phyloP scores from a whole-genome alignment of 2,797 vertebrate species.

The Channallabes apus region DNA sequence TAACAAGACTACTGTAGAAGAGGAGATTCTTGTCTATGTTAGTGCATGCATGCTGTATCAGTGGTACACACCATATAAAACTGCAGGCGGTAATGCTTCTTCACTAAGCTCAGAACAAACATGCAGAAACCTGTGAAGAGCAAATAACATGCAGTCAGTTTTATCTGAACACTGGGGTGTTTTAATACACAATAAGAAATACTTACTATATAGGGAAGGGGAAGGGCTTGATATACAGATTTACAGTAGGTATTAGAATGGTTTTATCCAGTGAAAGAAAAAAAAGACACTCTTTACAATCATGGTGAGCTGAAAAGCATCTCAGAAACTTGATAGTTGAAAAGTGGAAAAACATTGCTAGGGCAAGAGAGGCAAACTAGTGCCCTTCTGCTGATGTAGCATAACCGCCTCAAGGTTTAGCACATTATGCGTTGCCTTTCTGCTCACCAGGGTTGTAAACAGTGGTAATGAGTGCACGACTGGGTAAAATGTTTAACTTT shows the following conservation, averaged over 20 bases:
- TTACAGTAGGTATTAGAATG: background rate
- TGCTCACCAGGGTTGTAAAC: background rate
- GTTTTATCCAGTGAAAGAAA: background rate
- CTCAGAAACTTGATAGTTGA: background rate
- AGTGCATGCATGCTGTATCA: constrained; percentile 53
- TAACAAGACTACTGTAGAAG: constrained; percentile 4
- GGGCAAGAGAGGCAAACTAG: background rate
- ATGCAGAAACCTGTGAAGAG: constrained; percentile 97
- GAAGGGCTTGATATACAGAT: background rate
- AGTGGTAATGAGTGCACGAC: background rate
- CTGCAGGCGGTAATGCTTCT: constrained; percentile 99
- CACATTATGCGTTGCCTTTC: background rate
- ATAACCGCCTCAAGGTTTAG: background rate
- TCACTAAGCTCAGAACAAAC: constrained; percentile 99
- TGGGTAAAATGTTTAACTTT: background rate
- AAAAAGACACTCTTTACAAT: background rate
- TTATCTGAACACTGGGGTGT: constrained; percentile 17
- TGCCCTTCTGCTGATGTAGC: background rate
- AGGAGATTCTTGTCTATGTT: constrained; percentile 45
- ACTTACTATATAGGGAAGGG: background rate
- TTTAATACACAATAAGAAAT: constrained; percentile 22
- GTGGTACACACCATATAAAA: constrained; percentile 98
- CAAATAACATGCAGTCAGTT: constrained; percentile 75
- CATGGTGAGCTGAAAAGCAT: background rate
- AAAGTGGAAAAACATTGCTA: background rate